phyloP scores from a whole-genome alignment of 92 coral and sea anemone species.

The Chrysogorgia sp. region DNA sequence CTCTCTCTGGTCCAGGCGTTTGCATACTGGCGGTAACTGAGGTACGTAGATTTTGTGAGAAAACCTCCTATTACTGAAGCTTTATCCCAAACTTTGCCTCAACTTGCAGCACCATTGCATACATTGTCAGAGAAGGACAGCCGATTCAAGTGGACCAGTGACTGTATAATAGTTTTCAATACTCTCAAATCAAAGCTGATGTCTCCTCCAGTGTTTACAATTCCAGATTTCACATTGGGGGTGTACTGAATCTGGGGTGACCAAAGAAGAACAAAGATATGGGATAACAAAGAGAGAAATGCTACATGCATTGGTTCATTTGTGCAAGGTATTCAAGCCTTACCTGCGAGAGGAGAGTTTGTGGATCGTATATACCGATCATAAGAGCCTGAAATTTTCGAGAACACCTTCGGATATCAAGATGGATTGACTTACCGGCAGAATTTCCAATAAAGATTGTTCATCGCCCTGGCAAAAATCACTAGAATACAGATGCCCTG shows the following conservation, averaged over 20 bases:
- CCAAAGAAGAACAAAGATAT: conserved; percentile 25
- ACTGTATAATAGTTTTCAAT: conserved; percentile 49
- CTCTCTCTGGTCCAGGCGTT: too few species aligned
- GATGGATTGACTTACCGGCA: not conserved
- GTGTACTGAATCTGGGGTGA: conserved; percentile 43
- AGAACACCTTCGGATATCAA: not conserved
- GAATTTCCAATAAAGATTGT: not conserved
- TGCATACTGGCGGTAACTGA: conserved; percentile 2
- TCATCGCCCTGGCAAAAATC: too few species aligned
- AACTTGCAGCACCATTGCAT: conserved; percentile 44
- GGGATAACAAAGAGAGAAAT: not conserved
- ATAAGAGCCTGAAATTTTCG: not conserved
- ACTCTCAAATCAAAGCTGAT: conserved; percentile 27
- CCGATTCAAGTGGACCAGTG: conserved; percentile 40
- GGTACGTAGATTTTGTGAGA: conserved; percentile 37
- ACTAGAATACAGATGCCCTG: not conserved
- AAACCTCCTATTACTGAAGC: conserved; percentile 45
- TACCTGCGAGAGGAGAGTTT: too few species aligned
- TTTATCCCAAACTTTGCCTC: conserved; percentile 40
- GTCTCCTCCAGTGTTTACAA: conserved; percentile 58
- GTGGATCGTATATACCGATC: not conserved
- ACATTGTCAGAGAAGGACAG: not conserved
- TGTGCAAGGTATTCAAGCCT: not conserved
- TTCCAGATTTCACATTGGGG: conserved; percentile 56
- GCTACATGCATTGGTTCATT: not conserved